Conservation (phyloP, 2,113 vertebrate genomes). For the Butorides virescens region DNA sequence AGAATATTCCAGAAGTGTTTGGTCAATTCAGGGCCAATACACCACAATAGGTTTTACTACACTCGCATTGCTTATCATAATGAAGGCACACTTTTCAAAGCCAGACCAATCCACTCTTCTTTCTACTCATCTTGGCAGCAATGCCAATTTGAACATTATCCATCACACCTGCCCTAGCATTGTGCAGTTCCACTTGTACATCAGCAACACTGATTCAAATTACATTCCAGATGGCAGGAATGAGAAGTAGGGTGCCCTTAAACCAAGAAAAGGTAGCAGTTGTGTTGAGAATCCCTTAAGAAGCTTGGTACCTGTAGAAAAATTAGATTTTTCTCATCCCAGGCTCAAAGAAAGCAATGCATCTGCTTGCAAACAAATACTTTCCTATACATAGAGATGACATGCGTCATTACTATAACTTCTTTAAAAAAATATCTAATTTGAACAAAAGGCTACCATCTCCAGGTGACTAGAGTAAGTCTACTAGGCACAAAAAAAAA, state of each 20-base stretch:
- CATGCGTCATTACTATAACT: accelerated
- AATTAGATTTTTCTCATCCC: background rate
- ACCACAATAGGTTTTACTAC: background rate
- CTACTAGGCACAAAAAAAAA: background rate
- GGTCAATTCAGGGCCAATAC: background rate
- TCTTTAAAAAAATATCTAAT: background rate
- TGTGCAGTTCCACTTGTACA: background rate
- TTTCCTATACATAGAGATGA: accelerated
- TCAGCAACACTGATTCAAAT: background rate
- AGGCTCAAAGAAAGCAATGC: background rate
- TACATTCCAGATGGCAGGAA: background rate
- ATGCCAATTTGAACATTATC: background rate
- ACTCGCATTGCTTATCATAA: accelerated
- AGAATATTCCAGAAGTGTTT: background rate
- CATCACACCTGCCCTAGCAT: background rate
- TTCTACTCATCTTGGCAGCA: background rate
- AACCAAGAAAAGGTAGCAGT: background rate
- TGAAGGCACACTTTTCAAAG: background rate
- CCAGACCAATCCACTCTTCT: background rate
- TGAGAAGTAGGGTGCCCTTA: background rate
- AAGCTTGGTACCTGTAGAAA: background rate
- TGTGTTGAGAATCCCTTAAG: background rate
- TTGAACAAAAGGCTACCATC: background rate
- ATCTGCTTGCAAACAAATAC: background rate
- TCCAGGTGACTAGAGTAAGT: background rate